Evolutionary conservation across 2,888 invertebrate genomes (phyloP), one percentile per base, ranked within the genome.

Genomic region (Melanostoma mellinum): DNA sequence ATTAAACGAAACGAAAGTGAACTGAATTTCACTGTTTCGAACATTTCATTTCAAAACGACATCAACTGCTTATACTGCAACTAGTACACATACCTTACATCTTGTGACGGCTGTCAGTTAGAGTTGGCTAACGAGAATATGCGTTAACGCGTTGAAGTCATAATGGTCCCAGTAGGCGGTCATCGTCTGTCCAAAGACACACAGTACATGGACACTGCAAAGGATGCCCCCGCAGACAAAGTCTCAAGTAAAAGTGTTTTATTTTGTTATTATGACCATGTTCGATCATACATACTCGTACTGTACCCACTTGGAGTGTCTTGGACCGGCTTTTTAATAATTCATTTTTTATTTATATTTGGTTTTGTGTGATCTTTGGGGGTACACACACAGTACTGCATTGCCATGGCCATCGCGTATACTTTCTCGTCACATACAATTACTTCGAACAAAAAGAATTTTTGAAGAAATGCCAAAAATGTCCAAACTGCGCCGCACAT

Each of bases 1-100:
- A 65, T 71, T 67, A 75, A 20, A 84, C 71, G 71, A 75, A 85
- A 79, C 84, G 84, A 85, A 85, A 85, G 84, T 80, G 79, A 85
- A 85, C 79, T 85, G 79, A 79, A 79, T 84, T 84, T 84, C 84
- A 61, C 58, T 40, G 55, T 48, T 63, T 77, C 33, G 46, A 46
- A 65, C 63, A 55, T 73, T 63, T 61, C 40, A 58, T 74, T 74
- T 50, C 56, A 40, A 56, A 35, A 35, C 10, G 38, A 68, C 48
- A 2, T 30, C 38, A 33, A 46, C 69, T 50, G 44, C 44, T 42
- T 6, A 42, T 46, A 46, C 44, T 10, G 10, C 10, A 30, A 56
- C 30, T 30, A 56, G 38, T 20, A 55, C 5, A 35, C 8, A 32
- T 67, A 48, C 48, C 53, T 58, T 35, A 20, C 67, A 81, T 40